Percentiles rank a stretch among this genome's conserved stretches.
Conservation (phyloP, 1,140 invertebrate genomes). For the Rhopalosiphum maidis region DNA sequence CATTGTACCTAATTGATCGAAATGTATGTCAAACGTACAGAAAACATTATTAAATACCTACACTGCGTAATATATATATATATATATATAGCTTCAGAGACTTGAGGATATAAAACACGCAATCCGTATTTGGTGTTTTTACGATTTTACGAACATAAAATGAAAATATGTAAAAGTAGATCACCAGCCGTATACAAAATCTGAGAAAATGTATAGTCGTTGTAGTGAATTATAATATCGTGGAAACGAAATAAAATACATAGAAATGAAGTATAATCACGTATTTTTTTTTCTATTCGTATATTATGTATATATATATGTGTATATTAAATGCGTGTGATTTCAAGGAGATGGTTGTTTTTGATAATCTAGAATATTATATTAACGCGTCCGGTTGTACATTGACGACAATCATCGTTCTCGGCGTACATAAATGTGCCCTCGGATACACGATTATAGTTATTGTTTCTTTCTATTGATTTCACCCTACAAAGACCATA, state of each 20-base stretch:
- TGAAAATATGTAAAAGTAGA: background rate
- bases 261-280: background rate
- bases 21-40: background rate
- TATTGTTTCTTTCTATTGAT: too few relatives aligned
- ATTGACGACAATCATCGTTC: background rate
- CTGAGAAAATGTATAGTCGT: background rate
- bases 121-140: background rate
- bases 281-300: background rate
- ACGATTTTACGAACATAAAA: background rate
- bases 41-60: background rate
- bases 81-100: background rate
- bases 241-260: background rate
- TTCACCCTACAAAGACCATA: too few relatives aligned
- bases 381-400: background rate
- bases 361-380: background rate
- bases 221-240: background rate
- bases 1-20: background rate
- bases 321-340: background rate
- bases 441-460: too few relatives aligned
- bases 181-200: background rate
- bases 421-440: background rate
- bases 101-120: background rate
- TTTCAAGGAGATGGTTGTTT: background rate
- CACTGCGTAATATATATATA: background rate
- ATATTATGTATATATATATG: background rate